Evolutionary conservation across 2,113 vertebrate species (phyloP).

Genomic region (Limanda limanda): DNA sequence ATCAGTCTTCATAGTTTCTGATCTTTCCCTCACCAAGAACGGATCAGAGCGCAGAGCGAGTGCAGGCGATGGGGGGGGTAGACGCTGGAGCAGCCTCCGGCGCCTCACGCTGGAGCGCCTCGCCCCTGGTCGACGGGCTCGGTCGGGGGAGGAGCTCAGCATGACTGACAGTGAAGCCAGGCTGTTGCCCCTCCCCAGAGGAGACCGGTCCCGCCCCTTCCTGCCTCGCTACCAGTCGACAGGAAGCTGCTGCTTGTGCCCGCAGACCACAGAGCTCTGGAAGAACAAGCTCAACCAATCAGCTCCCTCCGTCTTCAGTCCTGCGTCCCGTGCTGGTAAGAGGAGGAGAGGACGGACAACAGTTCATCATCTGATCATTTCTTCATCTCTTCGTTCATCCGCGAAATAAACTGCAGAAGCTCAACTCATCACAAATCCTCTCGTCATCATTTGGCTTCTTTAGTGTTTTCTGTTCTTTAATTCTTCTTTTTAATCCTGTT

Average conservation of each 20-base stretch:
- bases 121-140: slow-evolving; percentile 40
- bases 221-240: slow-evolving; percentile 61
- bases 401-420: background rate
- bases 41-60: slow-evolving; percentile 13
- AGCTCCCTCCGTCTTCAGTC: slow-evolving; percentile 55
- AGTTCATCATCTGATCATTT: background rate
- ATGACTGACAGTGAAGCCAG: slow-evolving; percentile 14
- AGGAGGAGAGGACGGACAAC: slow-evolving; percentile 20
- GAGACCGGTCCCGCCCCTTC: slow-evolving; percentile 11
- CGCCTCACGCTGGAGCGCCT: slow-evolving; percentile 62
- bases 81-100: slow-evolving; percentile 65
- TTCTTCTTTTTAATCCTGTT: background rate
- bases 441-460: too few species aligned
- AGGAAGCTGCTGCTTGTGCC: slow-evolving; percentile 55
- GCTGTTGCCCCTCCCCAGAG: slow-evolving; percentile 24
- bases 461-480: background rate
- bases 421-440: too few species aligned
- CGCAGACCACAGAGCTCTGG: slow-evolving; percentile 38
- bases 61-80: slow-evolving; percentile 8
- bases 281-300: slow-evolving; percentile 67
- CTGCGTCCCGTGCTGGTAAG: slow-evolving; percentile 66
- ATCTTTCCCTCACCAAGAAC: slow-evolving; percentile 41
- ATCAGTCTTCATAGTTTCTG: too few species aligned
- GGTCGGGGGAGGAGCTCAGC: slow-evolving; percentile 60
- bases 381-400: background rate